Base-by-base conservation (phyloP, 2,113 vertebrate species). In the Cercopithecus mona region DNA sequence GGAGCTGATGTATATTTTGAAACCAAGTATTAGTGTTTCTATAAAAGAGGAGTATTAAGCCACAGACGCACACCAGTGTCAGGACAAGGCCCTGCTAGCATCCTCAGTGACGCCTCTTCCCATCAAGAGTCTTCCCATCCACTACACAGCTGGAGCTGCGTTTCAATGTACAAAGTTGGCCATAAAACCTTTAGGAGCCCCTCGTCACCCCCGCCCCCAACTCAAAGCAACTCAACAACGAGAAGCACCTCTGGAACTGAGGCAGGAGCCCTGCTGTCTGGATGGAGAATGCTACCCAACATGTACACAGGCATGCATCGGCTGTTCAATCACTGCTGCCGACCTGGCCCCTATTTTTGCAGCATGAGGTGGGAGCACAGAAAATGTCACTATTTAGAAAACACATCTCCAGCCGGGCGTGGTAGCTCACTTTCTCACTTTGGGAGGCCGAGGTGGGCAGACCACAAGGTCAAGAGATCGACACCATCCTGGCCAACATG, bases 41-140 rank as follows among this genome's bases (percentile, higher is more conserved):
- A 35, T 14, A 38, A 16, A 81, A 76, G 14, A 68, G 14, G 12
- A 5, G 25, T 10, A 18, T 0, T 40, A 23, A 70, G 23, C 57
- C 0, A 1, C 70, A 52, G 32, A 78, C 2, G 16, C 10, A 17
- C 8, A 61, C 55, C 0, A 2, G 30, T 3, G 52, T 45, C 9
- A 23, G 52, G 20, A 40, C 2, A 6, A 84, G n/a, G 38, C 25
- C 18, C 10, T 35, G 18, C 5, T 0, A 0, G 13, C 5, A 27
- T 14, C 14, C 18, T 25, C 0, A 2, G 7, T 2, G 14, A 3
- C 8, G 20, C 23, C 52, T 75, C 23, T 40, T 27, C 48, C 40
- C 59, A 32, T 4, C 22, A 35, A 32, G 48, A 50, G 48, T 50
- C 48, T 50, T 50, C 12, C 48, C 48, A 50, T 50, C 48, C 0